Percentiles rank a stretch among this genome's conserved stretches.
Conservation (phyloP, 2,113 vertebrate species). For the Ptychochromis oligacanthus region DNA sequence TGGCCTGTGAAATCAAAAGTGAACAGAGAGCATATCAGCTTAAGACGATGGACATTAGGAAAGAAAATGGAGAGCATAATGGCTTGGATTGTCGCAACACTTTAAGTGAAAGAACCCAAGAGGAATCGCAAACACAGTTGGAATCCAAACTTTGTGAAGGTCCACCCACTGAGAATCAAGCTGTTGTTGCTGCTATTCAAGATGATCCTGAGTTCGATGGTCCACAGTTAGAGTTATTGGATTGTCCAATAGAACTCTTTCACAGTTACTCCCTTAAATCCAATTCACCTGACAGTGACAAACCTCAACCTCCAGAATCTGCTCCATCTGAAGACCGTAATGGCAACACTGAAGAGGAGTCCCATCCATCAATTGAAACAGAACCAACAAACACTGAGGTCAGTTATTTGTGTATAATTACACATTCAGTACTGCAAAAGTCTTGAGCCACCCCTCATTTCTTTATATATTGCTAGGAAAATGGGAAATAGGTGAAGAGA, state of each 20-base stretch:
- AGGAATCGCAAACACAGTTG: neutral
- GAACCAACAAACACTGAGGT: constrained; percentile 38
- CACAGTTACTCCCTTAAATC: constrained; percentile 75
- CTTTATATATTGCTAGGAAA: neutral
- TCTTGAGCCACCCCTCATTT: neutral
- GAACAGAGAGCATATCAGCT: neutral
- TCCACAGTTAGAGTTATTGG: constrained; percentile 36
- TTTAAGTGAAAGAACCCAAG: neutral
- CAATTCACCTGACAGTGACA: constrained; percentile 54
- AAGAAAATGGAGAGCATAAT: constrained; percentile 13
- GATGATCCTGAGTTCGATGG: constrained; percentile 60
- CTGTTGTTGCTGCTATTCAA: constrained; percentile 17
- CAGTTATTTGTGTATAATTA: constrained; percentile 11
- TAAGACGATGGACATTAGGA: neutral
- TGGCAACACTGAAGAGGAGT: constrained; percentile 13
- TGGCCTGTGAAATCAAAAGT: neutral
- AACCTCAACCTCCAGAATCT: constrained; percentile 12
- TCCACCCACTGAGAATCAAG: neutral
- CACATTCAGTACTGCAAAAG: neutral
- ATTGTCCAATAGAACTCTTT: constrained; percentile 64
- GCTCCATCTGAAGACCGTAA: constrained; percentile 11
- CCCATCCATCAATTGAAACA: neutral
- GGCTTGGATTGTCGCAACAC: neutral
- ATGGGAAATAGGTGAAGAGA: neutral
- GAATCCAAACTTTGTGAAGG: neutral